phyloP scores from a whole-genome alignment of 2,797 vertebrate species.

The Pangasius mekongensis region DNA sequence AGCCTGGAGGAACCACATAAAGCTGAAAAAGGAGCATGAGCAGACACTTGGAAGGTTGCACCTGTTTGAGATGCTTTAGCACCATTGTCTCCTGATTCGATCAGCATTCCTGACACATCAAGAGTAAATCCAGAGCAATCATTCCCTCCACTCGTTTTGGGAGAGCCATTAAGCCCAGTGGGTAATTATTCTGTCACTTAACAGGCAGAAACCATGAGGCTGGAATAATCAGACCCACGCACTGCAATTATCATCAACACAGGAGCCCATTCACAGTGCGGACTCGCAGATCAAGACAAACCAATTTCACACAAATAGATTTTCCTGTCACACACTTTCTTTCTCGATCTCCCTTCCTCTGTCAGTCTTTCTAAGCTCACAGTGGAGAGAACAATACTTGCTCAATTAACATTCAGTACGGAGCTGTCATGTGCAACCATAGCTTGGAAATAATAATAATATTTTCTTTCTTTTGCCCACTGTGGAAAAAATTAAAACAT shows the following conservation, averaged over 20 bases:
- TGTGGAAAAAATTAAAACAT: constrained; percentile 45
- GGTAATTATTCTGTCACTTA: constrained; percentile 80
- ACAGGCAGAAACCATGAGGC: constrained; percentile 64
- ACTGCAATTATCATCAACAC: constrained; percentile 67
- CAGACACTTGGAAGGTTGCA: constrained; percentile 39
- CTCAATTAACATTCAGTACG: constrained; percentile 58
- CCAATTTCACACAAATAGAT: constrained; percentile 61
- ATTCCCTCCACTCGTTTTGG: constrained; percentile 59
- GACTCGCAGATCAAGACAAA: constrained; percentile 53
- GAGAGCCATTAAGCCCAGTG: constrained; percentile 62
- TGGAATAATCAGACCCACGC: constrained; percentile 62
- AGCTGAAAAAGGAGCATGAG: constrained; percentile 66
- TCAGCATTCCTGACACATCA: constrained; percentile 74
- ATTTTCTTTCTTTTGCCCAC: constrained; percentile 32
- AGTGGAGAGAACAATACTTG: constrained; percentile 40
- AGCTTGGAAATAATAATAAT: constrained; percentile 40
- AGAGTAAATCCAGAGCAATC: constrained; percentile 67
- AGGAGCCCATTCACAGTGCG: constrained; percentile 56
- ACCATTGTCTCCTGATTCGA: constrained; percentile 41
- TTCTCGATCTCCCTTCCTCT: constrained; percentile 36
- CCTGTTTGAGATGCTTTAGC: constrained; percentile 21
- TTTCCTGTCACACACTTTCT: constrained; percentile 49
- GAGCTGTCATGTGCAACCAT: constrained; percentile 51
- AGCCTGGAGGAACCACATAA: constrained; percentile 61
- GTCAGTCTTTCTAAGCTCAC: constrained; percentile 35